Percentiles rank a stretch among this genome's conserved stretches.
phyloP scores from a whole-genome alignment of 2,888 invertebrate species.

The Chrysolina americana region DNA sequence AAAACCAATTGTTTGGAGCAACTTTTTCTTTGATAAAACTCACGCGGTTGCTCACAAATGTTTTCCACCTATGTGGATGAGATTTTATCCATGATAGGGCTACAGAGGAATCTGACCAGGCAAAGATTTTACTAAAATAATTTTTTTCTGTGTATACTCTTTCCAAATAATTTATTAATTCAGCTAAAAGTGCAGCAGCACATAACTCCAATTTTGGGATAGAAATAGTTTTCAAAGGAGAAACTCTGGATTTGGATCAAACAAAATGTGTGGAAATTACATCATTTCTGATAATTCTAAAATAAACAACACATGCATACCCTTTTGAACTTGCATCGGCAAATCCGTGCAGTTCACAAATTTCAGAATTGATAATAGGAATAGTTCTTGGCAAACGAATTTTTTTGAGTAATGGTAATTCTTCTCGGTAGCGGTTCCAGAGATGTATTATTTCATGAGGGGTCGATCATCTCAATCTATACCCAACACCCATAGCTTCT shows the following conservation, averaged over 20 bases:
- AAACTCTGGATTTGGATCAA: constrained; percentile 24
- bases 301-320: constrained; percentile 11
- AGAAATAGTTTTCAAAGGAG: constrained; percentile 17
- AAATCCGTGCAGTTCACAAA: constrained; percentile 36
- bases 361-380: constrained; percentile 4
- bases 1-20: not conserved
- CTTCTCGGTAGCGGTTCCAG: constrained; percentile 16
- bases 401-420: constrained; percentile 15
- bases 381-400: constrained; percentile 24
- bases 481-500: constrained; percentile 23
- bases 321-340: constrained; percentile 26
- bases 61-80: not conserved
- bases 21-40: constrained; percentile 7
- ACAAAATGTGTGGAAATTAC: not conserved
- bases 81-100: constrained; percentile 17
- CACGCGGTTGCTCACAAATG: constrained; percentile 13
- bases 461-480: constrained; percentile 29
- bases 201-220: constrained; percentile 28
- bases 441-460: constrained; percentile 12
- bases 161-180: constrained; percentile 5
- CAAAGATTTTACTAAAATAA: not conserved
- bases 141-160: not conserved
- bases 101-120: constrained; percentile 6
- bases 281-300: not conserved
- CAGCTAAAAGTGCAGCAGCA: not conserved